These are phyloP conservation scores for Drosophila testacea DNA, from an alignment of 2,888 invertebrate genomes.

Conservation along the genomic window DNA sequence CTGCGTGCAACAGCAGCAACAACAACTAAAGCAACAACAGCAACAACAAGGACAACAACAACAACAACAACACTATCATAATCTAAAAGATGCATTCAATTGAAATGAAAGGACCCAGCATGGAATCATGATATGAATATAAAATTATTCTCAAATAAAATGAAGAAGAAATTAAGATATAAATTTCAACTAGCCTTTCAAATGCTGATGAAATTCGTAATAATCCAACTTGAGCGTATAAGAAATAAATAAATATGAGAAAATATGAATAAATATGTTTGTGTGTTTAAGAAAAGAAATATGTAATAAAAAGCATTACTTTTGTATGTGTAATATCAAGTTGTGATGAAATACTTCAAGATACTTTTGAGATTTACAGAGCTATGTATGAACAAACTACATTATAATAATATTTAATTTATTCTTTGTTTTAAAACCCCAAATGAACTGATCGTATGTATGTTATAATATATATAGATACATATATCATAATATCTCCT, in stretches of 20 bases:
- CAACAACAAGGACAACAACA: constrained; percentile 8
- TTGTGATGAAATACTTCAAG: constrained; percentile 14
- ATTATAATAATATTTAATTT: background rate
- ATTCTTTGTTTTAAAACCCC: background rate
- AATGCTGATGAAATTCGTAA: constrained; percentile 46
- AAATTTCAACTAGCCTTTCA: constrained; percentile 26
- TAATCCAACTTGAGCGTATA: constrained; percentile 2
- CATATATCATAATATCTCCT: no score
- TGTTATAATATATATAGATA: no score
- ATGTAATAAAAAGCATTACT: background rate
- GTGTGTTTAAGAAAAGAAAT: background rate
- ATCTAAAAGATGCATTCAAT: constrained; percentile 71
- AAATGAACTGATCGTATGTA: background rate
- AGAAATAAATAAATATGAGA: constrained; percentile 10
- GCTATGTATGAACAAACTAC: background rate
- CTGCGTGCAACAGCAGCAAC: constrained; percentile 47
- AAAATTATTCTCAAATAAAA: constrained; percentile 43
- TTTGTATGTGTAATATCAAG: background rate
- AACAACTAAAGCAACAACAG: constrained; percentile 3
- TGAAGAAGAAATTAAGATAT: constrained; percentile 1
- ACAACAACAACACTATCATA: constrained; percentile 30
- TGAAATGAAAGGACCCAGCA: constrained; percentile 70
- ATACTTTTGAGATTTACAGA: background rate
- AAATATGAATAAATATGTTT: background rate
- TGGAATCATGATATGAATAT: constrained; percentile 73